Percentiles rank a stretch among this genome's conserved stretches.
Evolutionary conservation across 2,113 vertebrate species (phyloP).

Genomic region (Osmerus mordax): DNA sequence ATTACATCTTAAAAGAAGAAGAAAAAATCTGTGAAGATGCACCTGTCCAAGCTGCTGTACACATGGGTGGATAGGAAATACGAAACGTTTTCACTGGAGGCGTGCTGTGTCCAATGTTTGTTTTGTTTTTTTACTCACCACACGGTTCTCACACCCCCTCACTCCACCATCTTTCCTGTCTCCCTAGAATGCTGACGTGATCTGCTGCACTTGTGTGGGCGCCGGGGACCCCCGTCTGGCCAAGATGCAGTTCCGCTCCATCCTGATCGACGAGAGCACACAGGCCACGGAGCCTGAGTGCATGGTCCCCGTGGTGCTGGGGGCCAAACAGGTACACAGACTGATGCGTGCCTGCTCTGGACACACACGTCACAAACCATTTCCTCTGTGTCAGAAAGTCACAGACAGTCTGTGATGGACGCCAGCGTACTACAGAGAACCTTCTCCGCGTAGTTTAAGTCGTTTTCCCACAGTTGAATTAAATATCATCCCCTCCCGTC

Average conservation of each 20-base stretch:
- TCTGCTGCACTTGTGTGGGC: slow-evolving; percentile 96
- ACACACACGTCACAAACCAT: not conserved
- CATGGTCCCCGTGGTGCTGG: slow-evolving; percentile 11
- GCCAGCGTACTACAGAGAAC: not conserved
- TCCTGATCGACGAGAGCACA: slow-evolving; percentile 96
- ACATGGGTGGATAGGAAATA: no score
- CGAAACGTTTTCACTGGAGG: no score
- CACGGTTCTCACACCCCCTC: not conserved
- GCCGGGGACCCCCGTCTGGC: slow-evolving; percentile 93
- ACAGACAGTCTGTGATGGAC: not conserved
- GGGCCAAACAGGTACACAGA: slow-evolving; percentile 7
- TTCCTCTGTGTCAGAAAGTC: not conserved
- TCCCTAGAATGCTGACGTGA: slow-evolving; percentile 92
- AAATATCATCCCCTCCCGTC: not conserved
- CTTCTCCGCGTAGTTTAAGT: not conserved
- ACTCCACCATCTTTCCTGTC: not conserved
- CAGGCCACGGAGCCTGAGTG: slow-evolving; percentile 97
- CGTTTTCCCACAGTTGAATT: not conserved
- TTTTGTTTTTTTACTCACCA: not conserved
- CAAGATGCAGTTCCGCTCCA: slow-evolving; percentile 99
- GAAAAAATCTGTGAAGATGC: no score
- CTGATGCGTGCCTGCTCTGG: not conserved
- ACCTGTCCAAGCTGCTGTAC: no score
- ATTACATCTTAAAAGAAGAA: no score
- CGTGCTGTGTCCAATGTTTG: no score